Evolutionary conservation across 2,797 vertebrate genomes (phyloP), one percentile per base, ranked within the genome.

Genomic region (Eutrigla gurnardus): DNA sequence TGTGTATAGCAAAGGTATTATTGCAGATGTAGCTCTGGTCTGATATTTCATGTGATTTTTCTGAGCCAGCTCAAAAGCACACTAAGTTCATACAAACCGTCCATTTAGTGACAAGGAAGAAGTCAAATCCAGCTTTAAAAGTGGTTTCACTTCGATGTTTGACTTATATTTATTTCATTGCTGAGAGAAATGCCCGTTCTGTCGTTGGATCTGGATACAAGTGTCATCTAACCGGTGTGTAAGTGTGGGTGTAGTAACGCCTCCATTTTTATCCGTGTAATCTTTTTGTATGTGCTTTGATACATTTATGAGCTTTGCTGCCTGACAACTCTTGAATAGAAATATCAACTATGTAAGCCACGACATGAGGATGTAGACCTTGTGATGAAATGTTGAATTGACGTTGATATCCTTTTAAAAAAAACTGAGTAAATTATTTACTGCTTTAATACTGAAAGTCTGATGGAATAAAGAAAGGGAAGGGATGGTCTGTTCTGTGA

Each of bases 361-460:
- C 37, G 54, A 65, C 60, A 10, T 67, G 45, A 54, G 46, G n/a
- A 15, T 13, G 40, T 57, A 60, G 39, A 71, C 71, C 59, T 74
- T 52, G 13, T 3, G 0, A 43, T 66, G 32, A 60, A 58, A 17
- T 10, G 52, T 52, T 4, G 15, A 60, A 54, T 66, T 46, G 13
- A 73, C 70, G 82, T 81, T 77, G 67, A 80, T 85, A 60, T 58
- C 47, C 32, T 75, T 82, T 85, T 83, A 43, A 86, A 46, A 47
- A 7, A 55, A 80, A 71, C 0, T 0, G 0, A 79, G 39, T 82
- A 69, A 83, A 70, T 82, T 57, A 72, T 86, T 78, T 72, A 68
- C 64, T 76, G 75, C 65, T 87, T 84, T 86, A 73, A 84, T 58
- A 80, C 64, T 83, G 79, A 84, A 86, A 88, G 66, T 73, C 3